Percentiles rank a stretch among this genome's conserved stretches.
phyloP scores from a whole-genome alignment of 2,888 invertebrate genomes.

The Prenolepis imparis region DNA sequence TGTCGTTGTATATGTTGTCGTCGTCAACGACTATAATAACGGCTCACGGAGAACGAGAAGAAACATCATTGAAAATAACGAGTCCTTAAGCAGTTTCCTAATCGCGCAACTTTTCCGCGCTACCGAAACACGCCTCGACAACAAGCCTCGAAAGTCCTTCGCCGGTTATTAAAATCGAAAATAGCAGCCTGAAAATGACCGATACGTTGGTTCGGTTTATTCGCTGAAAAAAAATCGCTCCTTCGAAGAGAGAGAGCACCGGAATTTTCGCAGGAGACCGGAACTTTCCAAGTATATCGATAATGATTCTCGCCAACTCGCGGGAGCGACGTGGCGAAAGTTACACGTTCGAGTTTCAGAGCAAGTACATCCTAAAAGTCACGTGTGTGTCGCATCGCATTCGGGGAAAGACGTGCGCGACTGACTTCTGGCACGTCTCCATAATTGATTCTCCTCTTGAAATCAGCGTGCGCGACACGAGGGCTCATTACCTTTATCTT shows the following conservation, averaged over 20 bases:
- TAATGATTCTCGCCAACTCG: conserved; percentile 35
- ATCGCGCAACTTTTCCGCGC: conserved; percentile 47
- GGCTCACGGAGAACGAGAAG: conserved; percentile 39
- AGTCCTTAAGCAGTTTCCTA: conserved; percentile 52
- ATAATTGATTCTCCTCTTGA: conserved; percentile 44
- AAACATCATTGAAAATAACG: conserved; percentile 66
- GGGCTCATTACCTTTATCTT: conserved; percentile 38
- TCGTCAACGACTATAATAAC: conserved; percentile 34
- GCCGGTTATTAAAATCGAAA: conserved; percentile 59
- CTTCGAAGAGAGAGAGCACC: background rate
- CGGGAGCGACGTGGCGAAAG: conserved; percentile 34
- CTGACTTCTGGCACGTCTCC: conserved; percentile 49
- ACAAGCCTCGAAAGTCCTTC: background rate
- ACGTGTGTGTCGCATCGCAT: conserved; percentile 20
- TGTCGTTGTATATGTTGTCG: conserved; percentile 27
- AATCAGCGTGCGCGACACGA: conserved; percentile 8
- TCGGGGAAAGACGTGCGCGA: conserved; percentile 24
- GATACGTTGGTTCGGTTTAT: background rate
- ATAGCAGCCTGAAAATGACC: conserved; percentile 34
- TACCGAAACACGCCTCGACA: conserved; percentile 15
- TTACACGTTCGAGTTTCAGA: conserved; percentile 29
- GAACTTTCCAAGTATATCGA: conserved; percentile 33
- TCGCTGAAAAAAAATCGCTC: background rate
- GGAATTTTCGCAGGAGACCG: conserved; percentile 11
- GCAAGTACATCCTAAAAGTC: background rate